Conservation (phyloP, 2,797 vertebrate genomes). For the Spondyliosoma cantharus region DNA sequence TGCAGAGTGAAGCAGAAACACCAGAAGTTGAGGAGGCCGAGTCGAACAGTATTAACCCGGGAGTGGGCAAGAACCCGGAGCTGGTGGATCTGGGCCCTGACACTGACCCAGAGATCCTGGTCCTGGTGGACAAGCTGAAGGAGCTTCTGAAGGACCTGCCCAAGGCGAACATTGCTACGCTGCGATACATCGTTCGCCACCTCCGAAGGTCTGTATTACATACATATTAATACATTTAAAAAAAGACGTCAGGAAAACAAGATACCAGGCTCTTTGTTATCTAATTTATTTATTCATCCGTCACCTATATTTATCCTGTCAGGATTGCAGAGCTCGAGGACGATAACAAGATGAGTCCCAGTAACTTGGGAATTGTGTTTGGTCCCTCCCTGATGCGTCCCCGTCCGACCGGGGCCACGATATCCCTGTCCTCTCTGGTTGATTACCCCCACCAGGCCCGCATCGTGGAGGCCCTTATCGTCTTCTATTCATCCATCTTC, state of each 20-base stretch:
- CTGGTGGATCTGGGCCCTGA: constrained; percentile 83
- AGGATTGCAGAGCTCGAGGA: constrained; percentile 94
- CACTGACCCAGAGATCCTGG: constrained; percentile 82
- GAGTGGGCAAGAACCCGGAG: constrained; percentile 72
- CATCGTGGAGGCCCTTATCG: constrained; percentile 91
- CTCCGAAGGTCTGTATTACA: constrained; percentile 88
- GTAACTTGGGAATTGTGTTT: constrained; percentile 96
- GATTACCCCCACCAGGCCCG: constrained; percentile 98
- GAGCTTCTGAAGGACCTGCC: constrained; percentile 89
- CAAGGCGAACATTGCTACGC: constrained; percentile 85
- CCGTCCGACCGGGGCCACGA: constrained; percentile 91
- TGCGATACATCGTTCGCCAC: constrained; percentile 91
- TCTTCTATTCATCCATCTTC: constrained; percentile 91
- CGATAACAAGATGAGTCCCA: constrained; percentile 96
- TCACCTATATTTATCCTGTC: constrained; percentile 4
- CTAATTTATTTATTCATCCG: neutral
- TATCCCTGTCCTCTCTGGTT: constrained; percentile 96
- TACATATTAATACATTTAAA: neutral
- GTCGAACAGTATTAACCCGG: constrained; percentile 21
- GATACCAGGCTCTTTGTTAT: neutral
- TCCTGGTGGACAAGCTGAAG: constrained; percentile 86
- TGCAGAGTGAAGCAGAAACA: constrained; percentile 81
- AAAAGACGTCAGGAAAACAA: neutral
- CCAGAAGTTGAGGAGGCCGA: constrained; percentile 75
- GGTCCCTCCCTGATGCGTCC: constrained; percentile 96